Conservation (phyloP, 1,140 invertebrate species). For the Saccostrea echinata region DNA sequence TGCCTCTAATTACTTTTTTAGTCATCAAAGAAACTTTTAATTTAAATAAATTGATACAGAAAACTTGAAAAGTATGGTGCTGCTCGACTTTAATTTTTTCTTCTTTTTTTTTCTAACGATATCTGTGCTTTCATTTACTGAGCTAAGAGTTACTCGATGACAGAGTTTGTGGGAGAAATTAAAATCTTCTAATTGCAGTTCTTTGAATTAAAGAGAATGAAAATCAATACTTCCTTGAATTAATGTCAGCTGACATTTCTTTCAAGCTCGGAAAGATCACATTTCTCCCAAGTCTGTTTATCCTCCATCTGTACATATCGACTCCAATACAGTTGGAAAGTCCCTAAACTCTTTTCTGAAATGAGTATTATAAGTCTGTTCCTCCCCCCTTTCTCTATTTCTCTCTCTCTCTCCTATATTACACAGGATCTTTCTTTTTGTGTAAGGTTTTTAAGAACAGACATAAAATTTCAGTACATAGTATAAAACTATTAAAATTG, state of each 20-base stretch:
- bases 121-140: not conserved
- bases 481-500: not conserved
- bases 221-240: not conserved
- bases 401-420: no score
- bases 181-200: constrained; percentile 19
- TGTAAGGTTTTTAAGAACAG: no score
- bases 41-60: not conserved
- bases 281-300: not conserved
- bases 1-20: not conserved
- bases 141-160: not conserved
- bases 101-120: not conserved
- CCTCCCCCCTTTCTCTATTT: no score
- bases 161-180: not conserved
- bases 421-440: no score
- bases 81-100: not conserved
- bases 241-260: not conserved
- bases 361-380: no score
- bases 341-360: no score
- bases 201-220: constrained; percentile 23
- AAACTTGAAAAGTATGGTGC: not conserved
- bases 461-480: not conserved
- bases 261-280: not conserved
- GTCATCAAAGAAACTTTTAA: constrained; percentile 2
- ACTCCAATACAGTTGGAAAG: no score
- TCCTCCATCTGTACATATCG: no score